Conservation (phyloP, 1,140 invertebrate genomes). For the Nasonia giraulti region DNA sequence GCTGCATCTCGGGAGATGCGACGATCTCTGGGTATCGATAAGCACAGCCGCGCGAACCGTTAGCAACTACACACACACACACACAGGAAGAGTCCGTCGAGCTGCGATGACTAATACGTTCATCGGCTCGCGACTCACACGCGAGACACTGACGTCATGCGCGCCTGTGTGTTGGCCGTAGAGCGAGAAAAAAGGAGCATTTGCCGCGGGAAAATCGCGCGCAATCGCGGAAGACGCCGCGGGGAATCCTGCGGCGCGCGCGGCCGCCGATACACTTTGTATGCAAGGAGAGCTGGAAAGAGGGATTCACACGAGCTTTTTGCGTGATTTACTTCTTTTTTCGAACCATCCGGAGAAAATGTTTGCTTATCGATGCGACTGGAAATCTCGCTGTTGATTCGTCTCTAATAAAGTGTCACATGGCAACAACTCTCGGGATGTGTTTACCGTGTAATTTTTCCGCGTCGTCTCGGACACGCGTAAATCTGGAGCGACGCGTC, state of each 20-base stretch:
- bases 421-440: no score
- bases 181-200: not conserved
- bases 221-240: not conserved
- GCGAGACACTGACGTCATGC: constrained; percentile 31
- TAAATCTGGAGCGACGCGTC: not conserved
- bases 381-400: no score
- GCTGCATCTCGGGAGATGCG: not conserved
- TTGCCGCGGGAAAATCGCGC: constrained; percentile 24
- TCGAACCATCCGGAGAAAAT: no score
- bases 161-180: not conserved
- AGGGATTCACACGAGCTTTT: not conserved
- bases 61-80: not conserved
- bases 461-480: no score
- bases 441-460: no score
- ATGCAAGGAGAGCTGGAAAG: not conserved
- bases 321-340: no score
- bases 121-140: constrained; percentile 36
- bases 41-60: constrained; percentile 20
- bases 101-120: constrained; percentile 9
- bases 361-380: no score
- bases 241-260: not conserved
- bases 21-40: constrained; percentile 22
- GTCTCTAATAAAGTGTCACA: no score
- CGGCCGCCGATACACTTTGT: not conserved
- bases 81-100: not conserved